Conservation (phyloP, 2,797 vertebrate genomes). For the Iguana delicatissima region DNA sequence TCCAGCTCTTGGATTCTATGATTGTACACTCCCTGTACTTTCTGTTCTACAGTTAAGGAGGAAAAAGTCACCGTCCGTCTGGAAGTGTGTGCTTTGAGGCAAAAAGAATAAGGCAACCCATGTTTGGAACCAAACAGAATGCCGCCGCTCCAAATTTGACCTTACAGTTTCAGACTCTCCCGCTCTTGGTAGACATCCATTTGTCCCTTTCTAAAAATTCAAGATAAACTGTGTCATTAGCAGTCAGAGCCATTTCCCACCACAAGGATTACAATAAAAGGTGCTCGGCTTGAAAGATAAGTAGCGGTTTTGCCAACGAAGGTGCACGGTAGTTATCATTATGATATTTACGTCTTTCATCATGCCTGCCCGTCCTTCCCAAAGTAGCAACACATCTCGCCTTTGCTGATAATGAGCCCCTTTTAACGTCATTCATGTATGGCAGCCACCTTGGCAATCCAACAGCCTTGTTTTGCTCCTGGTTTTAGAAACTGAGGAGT, state of each 20-base stretch:
- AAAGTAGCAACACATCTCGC: not conserved
- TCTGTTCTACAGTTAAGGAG: not conserved
- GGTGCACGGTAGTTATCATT: not conserved
- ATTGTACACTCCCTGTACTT: too few relatives aligned
- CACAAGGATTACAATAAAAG: not conserved
- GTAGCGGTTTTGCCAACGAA: not conserved
- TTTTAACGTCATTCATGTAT: too few relatives aligned
- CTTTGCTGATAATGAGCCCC: not conserved
- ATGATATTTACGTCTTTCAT: not conserved
- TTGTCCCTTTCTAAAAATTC: not conserved
- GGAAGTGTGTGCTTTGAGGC: not conserved
- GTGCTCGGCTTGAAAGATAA: not conserved
- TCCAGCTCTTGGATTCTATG: not conserved
- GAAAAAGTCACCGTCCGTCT: accelerated
- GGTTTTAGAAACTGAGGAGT: too few relatives aligned
- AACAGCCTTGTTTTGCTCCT: too few relatives aligned
- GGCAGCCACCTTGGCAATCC: not conserved
- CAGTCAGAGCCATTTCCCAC: not conserved
- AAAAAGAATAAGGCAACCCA: not conserved
- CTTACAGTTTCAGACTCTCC: not conserved
- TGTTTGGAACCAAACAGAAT: not conserved
- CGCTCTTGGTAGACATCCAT: not conserved
- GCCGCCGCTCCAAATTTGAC: not conserved
- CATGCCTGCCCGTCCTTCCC: not conserved
- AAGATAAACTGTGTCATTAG: not conserved